Conservation (phyloP, 1,140 invertebrate species). For the Tenebrio molitor region DNA sequence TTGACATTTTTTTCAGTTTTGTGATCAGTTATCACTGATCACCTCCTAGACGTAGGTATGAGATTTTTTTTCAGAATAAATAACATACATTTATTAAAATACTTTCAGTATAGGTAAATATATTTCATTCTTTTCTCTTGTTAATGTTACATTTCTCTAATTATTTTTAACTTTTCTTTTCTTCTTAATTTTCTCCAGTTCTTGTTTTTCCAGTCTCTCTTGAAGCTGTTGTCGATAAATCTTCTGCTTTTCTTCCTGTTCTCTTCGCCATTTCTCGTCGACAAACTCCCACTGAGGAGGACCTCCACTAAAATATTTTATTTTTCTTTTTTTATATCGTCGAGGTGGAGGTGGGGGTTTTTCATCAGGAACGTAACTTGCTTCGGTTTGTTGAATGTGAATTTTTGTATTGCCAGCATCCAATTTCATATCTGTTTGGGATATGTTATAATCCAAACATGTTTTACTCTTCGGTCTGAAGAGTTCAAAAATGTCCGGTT, state of each 20-base stretch:
- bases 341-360: conserved; percentile 40
- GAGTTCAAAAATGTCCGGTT: conserved; percentile 45
- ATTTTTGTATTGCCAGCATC: conserved; percentile 57
- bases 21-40: too few relatives aligned
- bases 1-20: too few relatives aligned
- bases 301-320: conserved; percentile 41
- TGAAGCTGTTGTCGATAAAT: conserved; percentile 36
- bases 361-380: conserved; percentile 50
- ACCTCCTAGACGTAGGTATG: too few relatives aligned
- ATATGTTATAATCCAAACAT: conserved; percentile 58
- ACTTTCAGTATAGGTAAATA: too few relatives aligned
- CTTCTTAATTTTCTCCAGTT: background rate
- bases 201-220: background rate
- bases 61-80: too few relatives aligned
- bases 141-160: too few relatives aligned
- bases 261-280: conserved; percentile 50
- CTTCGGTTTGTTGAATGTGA: conserved; percentile 53
- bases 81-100: too few relatives aligned
- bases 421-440: conserved; percentile 58
- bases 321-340: conserved; percentile 25
- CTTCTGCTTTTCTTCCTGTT: conserved; percentile 47
- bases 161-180: background rate
- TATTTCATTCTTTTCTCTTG: too few relatives aligned
- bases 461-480: conserved; percentile 48
- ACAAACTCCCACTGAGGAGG: conserved; percentile 40